phyloP scores from a whole-genome alignment of 2,888 invertebrate species.

The Clivina fossor region DNA sequence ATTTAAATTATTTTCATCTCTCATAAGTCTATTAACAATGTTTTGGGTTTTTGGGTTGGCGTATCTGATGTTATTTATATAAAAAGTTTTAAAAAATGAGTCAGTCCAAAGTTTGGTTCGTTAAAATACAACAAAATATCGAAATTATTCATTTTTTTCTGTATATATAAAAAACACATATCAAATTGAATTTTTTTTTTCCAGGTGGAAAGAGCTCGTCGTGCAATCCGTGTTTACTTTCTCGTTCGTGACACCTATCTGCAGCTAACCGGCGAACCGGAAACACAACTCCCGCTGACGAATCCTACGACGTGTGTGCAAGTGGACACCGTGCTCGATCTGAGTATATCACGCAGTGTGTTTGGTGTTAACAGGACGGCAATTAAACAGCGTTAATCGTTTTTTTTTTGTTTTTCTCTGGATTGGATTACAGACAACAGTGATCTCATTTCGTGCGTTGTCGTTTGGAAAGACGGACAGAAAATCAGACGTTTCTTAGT shows the following conservation, averaged over 20 bases:
- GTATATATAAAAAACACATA: too few species aligned
- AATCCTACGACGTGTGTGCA: conserved; percentile 87
- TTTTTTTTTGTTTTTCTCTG: conserved; percentile 5
- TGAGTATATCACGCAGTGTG: conserved; percentile 72
- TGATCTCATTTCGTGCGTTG: conserved; percentile 94
- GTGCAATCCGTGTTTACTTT: conserved; percentile 93
- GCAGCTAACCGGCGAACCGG: conserved; percentile 76
- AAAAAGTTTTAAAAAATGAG: too few species aligned
- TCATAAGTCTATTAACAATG: too few species aligned
- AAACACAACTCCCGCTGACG: conserved; percentile 86
- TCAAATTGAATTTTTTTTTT: conserved; percentile 43
- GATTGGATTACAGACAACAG: conserved; percentile 79
- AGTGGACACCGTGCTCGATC: conserved; percentile 91
- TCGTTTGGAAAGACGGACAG: conserved; percentile 84
- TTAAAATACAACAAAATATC: too few species aligned
- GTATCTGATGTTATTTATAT: too few species aligned
- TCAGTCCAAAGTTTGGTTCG: too few species aligned
- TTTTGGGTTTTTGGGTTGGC: too few species aligned
- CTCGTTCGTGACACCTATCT: conserved; percentile 80
- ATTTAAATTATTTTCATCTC: too few species aligned
- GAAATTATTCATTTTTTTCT: neutral
- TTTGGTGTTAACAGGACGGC: too few species aligned
- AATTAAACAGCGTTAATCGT: conserved; percentile 21
- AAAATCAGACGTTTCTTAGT: conserved; percentile 93
- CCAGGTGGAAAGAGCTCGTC: conserved; percentile 81